These are phyloP conservation scores for Parauchenoglanis punctatus DNA, from an alignment of 2,797 vertebrate species.

Conservation along the genomic window DNA sequence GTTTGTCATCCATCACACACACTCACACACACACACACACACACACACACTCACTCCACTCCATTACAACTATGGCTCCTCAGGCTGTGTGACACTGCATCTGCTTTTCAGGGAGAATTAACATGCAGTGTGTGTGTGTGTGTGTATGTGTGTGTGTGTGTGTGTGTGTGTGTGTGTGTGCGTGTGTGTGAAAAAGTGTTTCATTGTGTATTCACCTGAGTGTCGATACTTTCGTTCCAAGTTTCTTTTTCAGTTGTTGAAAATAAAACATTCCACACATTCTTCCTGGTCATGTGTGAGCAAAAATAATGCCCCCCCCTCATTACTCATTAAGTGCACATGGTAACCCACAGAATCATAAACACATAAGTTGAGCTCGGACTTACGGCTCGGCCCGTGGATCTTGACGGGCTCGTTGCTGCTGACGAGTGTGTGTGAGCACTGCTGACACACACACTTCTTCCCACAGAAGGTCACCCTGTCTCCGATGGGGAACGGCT, in stretches of 20 bases:
- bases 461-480: slow-evolving; percentile 97
- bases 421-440: slow-evolving; percentile 84
- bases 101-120: neutral
- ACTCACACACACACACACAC: neutral
- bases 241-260: neutral
- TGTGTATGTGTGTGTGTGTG: neutral
- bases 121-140: neutral
- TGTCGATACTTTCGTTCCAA: neutral
- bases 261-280: neutral
- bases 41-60: no score
- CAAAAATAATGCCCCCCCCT: neutral
- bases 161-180: neutral
- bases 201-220: neutral
- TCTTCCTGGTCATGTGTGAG: neutral
- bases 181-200: neutral
- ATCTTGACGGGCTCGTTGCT: slow-evolving; percentile 92
- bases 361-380: neutral
- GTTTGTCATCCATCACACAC: neutral
- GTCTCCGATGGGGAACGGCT: slow-evolving; percentile 94
- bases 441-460: slow-evolving; percentile 95
- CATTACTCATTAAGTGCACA: neutral
- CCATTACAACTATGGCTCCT: no score
- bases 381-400: slow-evolving; percentile 94
- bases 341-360: neutral
- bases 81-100: neutral